Evolutionary conservation across 2,797 vertebrate genomes (phyloP).

Genomic region (Labeo calbasu): DNA sequence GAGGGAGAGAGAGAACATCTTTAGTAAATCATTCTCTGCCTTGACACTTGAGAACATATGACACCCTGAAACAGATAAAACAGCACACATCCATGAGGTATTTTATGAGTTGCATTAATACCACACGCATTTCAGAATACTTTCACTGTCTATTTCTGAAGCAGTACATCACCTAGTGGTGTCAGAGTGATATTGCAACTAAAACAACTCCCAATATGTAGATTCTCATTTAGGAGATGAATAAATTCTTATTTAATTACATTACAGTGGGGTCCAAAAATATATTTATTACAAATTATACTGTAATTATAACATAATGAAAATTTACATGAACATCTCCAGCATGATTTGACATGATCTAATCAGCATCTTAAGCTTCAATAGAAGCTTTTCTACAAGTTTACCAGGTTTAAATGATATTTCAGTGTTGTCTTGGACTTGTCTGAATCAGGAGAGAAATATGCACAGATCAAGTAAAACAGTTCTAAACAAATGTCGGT

Average conservation of each 20-base stretch:
- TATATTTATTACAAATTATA: neutral
- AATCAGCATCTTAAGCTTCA: neutral
- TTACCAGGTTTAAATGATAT: neutral
- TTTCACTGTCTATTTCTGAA: neutral
- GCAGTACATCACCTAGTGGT: conserved; percentile 41
- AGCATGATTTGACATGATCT: neutral
- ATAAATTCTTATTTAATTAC: neutral
- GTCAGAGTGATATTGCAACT: conserved; percentile 21
- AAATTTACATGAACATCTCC: neutral
- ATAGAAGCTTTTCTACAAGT: neutral
- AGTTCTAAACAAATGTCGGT: neutral
- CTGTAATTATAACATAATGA: neutral
- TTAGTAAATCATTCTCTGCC: neutral
- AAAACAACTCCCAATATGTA: neutral
- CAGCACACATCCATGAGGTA: neutral
- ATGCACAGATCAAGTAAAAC: neutral
- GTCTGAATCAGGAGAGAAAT: neutral
- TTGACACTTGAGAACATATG: conserved; percentile 6
- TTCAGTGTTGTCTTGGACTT: neutral
- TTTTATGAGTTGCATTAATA: neutral
- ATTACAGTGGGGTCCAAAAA: neutral
- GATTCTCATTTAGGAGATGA: neutral
- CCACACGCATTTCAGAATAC: neutral
- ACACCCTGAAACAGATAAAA: neutral
- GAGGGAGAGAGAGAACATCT: neutral